Conservation (phyloP, 2,888 invertebrate species). For the Scaptomyza parva region DNA sequence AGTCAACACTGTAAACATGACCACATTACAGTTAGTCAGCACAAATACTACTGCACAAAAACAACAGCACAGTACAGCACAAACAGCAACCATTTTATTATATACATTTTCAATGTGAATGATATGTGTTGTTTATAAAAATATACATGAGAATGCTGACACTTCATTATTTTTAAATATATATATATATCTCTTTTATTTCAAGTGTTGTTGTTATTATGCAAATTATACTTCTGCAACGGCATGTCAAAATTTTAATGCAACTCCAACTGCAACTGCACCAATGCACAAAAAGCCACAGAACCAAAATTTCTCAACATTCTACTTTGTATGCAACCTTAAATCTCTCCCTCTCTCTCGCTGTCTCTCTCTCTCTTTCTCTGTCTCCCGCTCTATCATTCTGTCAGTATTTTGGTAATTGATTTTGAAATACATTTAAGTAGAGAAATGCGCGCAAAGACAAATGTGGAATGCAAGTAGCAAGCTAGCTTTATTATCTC, state of each 20-base stretch:
- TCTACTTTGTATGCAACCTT: slow-evolving; percentile 1
- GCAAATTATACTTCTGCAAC: slow-evolving; percentile 53
- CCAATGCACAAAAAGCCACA: slow-evolving; percentile 47
- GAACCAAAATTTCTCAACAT: slow-evolving; percentile 50
- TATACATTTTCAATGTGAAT: slow-evolving; percentile 18
- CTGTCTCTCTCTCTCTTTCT: slow-evolving; percentile 1
- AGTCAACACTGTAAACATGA: slow-evolving; percentile 38
- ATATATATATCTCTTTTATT: slow-evolving; percentile 15
- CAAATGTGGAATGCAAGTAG: slow-evolving; percentile 27
- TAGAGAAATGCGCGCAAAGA: slow-evolving; percentile 35
- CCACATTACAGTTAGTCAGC: slow-evolving; percentile 30
- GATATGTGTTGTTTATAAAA: slow-evolving; percentile 3
- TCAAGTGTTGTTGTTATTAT: slow-evolving; percentile 50
- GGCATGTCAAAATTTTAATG: slow-evolving; percentile 50
- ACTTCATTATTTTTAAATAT: background rate
- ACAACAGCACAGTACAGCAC: slow-evolving; percentile 27
- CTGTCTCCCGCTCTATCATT: background rate
- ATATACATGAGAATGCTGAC: background rate
- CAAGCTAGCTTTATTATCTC: slow-evolving; percentile 5
- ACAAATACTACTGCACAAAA: slow-evolving; percentile 2
- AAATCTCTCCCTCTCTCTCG: background rate
- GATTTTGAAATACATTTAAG: slow-evolving; percentile 60
- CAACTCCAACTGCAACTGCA: slow-evolving; percentile 29
- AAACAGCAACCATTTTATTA: background rate
- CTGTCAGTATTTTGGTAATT: slow-evolving; percentile 51